Conservation (phyloP, 2,797 vertebrate genomes). For the Galagoides demidoff region DNA sequence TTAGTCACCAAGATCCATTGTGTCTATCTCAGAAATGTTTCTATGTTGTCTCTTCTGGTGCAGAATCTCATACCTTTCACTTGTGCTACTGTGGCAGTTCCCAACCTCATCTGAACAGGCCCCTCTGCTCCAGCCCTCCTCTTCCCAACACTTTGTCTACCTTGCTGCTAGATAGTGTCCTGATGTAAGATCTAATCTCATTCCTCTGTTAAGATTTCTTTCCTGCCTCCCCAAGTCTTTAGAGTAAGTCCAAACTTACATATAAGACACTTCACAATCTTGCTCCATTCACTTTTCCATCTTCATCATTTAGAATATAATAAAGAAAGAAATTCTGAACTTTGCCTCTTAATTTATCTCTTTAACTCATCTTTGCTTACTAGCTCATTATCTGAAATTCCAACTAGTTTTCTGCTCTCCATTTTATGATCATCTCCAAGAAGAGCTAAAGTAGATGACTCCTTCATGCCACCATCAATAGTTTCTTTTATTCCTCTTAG, state of each 20-base stretch:
- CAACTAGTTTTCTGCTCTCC: neutral
- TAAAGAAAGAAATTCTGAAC: neutral
- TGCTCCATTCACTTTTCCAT: neutral
- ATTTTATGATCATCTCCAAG: neutral
- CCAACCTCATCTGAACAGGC: neutral
- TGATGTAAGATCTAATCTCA: neutral
- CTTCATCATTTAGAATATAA: neutral
- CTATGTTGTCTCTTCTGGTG: neutral
- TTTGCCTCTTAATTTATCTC: neutral
- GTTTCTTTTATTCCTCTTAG: neutral
- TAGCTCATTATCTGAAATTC: neutral
- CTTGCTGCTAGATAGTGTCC: neutral
- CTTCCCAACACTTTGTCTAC: rapidly evolving
- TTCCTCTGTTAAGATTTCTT: neutral
- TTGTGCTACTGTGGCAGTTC: rapidly evolving
- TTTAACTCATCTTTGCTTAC: neutral
- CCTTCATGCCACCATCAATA: neutral
- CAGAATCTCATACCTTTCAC: neutral
- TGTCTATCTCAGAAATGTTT: neutral
- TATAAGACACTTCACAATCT: neutral
- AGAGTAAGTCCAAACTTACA: neutral
- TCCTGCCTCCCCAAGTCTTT: neutral
- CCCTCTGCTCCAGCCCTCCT: neutral
- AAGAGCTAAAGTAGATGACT: neutral
- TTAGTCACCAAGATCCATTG: neutral